phyloP scores from a whole-genome alignment of 2,797 vertebrate species.

The Enteromius unitaeniatus region DNA sequence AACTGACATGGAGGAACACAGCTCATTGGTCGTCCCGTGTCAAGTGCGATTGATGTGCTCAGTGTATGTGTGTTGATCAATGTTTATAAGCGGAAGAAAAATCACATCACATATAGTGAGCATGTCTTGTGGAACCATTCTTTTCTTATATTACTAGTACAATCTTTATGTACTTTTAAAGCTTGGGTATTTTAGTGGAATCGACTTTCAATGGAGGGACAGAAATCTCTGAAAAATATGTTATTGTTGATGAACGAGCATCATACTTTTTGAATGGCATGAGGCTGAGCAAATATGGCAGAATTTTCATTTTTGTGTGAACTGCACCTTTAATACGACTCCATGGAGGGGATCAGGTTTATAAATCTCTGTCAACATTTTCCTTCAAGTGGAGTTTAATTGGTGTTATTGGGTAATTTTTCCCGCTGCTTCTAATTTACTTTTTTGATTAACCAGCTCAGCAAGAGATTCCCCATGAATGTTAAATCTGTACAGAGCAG shows the following conservation, averaged over 20 bases:
- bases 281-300: not conserved
- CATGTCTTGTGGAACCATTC: not conserved
- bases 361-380: conserved; percentile 6
- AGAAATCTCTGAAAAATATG: not conserved
- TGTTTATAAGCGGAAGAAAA: not conserved
- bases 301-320: not conserved
- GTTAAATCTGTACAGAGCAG: conserved; percentile 11
- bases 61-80: not conserved
- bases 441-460: conserved; percentile 28
- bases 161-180: not conserved
- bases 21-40: too few species aligned
- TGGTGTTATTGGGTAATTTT: conserved; percentile 27
- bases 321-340: not conserved
- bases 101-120: too few species aligned
- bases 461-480: conserved; percentile 27
- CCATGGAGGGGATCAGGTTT: not conserved
- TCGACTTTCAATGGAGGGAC: not conserved
- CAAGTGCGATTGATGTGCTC: not conserved
- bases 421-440: conserved; percentile 24
- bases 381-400: conserved; percentile 30
- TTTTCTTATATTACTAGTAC: not conserved
- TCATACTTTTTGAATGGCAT: not conserved
- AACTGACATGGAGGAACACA: too few species aligned
- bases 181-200: not conserved
- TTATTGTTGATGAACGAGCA: not conserved